These are phyloP conservation scores for Drosophila niveifrons DNA, from an alignment of 2,888 invertebrate species.

Conservation along the genomic window DNA sequence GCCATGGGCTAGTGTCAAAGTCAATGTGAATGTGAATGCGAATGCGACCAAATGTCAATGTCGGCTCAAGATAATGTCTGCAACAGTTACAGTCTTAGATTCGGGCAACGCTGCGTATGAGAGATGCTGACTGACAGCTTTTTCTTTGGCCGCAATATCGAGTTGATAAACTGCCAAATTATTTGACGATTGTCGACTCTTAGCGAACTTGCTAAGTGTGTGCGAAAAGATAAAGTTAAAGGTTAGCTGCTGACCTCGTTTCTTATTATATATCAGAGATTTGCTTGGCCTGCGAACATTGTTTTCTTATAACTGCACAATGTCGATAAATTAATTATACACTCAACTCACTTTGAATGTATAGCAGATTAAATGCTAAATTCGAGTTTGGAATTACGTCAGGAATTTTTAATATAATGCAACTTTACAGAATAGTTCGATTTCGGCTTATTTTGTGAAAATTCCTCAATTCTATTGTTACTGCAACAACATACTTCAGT, in stretches of 20 bases:
- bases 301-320: no score
- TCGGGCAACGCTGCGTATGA: slow-evolving; percentile 35
- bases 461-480: background rate
- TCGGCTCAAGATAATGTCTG: slow-evolving; percentile 62
- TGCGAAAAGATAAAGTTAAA: slow-evolving; percentile 18
- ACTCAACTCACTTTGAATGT: background rate
- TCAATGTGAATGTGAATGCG: slow-evolving; percentile 74
- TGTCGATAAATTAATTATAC: no score
- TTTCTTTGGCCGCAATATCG: background rate
- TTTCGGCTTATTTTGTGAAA: background rate
- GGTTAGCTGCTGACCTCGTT: background rate
- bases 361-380: no score
- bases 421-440: slow-evolving; percentile 12
- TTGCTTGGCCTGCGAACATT: background rate
- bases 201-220: slow-evolving; percentile 10
- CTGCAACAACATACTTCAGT: slow-evolving; percentile 12
- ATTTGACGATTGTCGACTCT: slow-evolving; percentile 7
- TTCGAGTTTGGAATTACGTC: background rate
- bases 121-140: slow-evolving; percentile 25
- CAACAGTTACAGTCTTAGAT: slow-evolving; percentile 13
- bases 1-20: slow-evolving; percentile 59
- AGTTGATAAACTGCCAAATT: slow-evolving; percentile 37
- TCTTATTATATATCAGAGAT: background rate
- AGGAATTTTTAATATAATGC: slow-evolving; percentile 8
- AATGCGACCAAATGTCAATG: slow-evolving; percentile 78